Evolutionary conservation across 2,888 invertebrate species (phyloP), one percentile per base, ranked within the genome.

Genomic region (Chirona hameri): DNA sequence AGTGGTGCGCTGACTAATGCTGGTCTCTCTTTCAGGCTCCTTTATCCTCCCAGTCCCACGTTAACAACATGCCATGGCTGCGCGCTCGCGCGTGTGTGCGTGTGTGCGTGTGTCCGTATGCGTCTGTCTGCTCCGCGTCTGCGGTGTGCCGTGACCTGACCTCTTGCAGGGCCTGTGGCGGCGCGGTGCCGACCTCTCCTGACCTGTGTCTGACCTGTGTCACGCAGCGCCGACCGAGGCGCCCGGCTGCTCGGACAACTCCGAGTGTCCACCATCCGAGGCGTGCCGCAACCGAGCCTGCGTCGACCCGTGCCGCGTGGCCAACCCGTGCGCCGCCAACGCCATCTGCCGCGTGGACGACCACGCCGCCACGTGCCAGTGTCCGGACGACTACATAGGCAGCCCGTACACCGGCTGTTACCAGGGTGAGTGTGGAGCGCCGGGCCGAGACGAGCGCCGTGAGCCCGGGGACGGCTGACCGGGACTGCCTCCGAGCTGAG

Each of bases 271-370:
- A 18, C 91, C 91, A 84, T 92, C 92, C 86, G 89, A 91, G 86
- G 93, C 94, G 21, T 94, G 94, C 86, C 91, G 93, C 27, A 93
- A 94, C 87, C 90, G 92, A 84, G 91, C 90, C 84, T 96, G 96
- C 87, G 89, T 91, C 81, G 92, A 93, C 87, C 95, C 95, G 21
- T 96, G 96, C 86, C 90, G 93, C 0, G 94, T 95, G 72, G n/a
- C 46, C 14, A 52, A 52, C 79, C 81, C 84, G 31, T 96, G 96
- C 86, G 95, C 94, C 10, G 90, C 91, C 82, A 94, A 95, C 87
- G 93, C 95, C 1, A 92, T 93, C 83, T 96, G 96, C 86, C 90
- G 93, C 84, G 93, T 93, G 0, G 93, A 93, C 88, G 89, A 92
- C 84, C 96, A 96, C 82, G 82, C 83, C 52, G 82, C 84, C 52